Evolutionary conservation across 2,797 vertebrate species (phyloP), one percentile per base, ranked within the genome.

Genomic region (Lates japonicus): DNA sequence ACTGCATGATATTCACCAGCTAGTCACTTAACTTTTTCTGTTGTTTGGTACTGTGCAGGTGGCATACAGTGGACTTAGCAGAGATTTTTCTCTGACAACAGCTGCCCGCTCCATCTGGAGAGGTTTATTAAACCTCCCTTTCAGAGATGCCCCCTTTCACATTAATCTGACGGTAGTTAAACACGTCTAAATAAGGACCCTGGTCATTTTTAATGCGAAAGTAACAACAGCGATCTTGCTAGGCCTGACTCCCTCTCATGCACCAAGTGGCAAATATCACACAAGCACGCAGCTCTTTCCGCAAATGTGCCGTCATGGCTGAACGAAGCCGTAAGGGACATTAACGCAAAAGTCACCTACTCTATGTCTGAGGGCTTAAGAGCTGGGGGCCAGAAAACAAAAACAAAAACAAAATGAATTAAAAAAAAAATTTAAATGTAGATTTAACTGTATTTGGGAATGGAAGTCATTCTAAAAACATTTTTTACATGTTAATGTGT

Each of bases 331-430:
- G 0, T 6, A 49, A 72, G 14, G 13, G 54, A 39, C 35, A 62
- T 22, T 16, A 19, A 74, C 1, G 14, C 7, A 44, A 17, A 60
- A 39, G 60, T 44, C 29, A 37, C 31, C 20, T n/a, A 29, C 25
- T 29, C 25, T 29, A 4, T 7, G n/a, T 57, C 19, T 13, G 1
- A 42, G 8, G 3, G 31, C 11, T 17, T 33, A 57, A 9, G 42
- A 63, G 49, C 5, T 42, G 37, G 35, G 25, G 60, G 49, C 22
- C 29, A 41, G 35, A 78, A 64, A 66, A 20, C 14, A 29, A 52
- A 72, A 33, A 60, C 29, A n/a, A 20, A n/a, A 17, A 42, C 4
- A 3, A 10, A 31, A 39, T 20, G 0, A 7, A 7, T 20, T 44
- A 11, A 78, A 59, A 72, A 16, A 78, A 54, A 4, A 10, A 48